phyloP scores from a whole-genome alignment of 2,797 vertebrate species.

The Falco cherrug region DNA sequence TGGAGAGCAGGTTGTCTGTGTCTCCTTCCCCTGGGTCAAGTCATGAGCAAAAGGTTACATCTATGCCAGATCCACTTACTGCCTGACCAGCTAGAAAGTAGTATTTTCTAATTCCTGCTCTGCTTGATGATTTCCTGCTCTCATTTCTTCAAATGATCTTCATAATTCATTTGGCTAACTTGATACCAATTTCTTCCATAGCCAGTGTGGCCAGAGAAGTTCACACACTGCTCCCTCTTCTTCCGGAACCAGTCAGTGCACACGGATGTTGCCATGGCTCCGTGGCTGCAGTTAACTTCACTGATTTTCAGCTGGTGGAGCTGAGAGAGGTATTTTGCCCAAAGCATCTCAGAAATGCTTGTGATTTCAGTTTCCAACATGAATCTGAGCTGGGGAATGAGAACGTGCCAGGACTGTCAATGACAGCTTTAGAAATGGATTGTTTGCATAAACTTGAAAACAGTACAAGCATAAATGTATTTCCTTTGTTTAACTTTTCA shows the following conservation, averaged over 20 bases:
- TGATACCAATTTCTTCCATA: background rate
- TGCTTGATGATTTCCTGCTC: conserved; percentile 36
- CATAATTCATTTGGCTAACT: background rate
- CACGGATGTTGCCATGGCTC: background rate
- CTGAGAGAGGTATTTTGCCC: conserved; percentile 34
- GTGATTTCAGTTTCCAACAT: conserved; percentile 37
- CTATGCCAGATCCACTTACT: conserved; percentile 7
- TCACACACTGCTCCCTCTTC: background rate
- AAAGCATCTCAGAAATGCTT: conserved; percentile 63
- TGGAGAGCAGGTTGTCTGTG: background rate
- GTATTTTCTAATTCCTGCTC: conserved; percentile 6
- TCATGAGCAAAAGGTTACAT: background rate
- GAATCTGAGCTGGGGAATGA: conserved; percentile 31
- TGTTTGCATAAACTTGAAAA: conserved; percentile 79
- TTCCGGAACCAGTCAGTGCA: background rate
- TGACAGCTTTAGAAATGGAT: conserved; percentile 71
- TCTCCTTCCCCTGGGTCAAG: background rate
- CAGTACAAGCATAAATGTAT: conserved; percentile 77
- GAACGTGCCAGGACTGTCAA: conserved; percentile 67
- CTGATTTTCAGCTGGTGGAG: background rate
- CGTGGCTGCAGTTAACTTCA: background rate
- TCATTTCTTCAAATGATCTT: conserved; percentile 4
- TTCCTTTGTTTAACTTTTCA: conserved; percentile 77
- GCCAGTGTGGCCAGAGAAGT: background rate
- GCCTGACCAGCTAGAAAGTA: background rate